phyloP scores from a whole-genome alignment of 2,797 vertebrate species.

The Poeciliopsis gracilis region DNA sequence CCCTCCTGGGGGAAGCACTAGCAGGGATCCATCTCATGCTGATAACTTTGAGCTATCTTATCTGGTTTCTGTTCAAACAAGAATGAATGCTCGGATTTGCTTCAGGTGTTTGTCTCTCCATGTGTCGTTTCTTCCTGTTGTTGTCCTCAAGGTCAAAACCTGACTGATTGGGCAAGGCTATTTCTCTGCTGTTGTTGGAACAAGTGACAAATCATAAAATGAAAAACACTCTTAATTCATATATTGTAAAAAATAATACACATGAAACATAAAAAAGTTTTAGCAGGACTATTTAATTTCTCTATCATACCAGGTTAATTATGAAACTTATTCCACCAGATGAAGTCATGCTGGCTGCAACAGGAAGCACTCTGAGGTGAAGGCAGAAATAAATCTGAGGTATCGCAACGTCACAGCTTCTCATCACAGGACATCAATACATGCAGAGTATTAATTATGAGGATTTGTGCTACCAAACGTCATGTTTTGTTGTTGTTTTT shows the following conservation, averaged over 20 bases:
- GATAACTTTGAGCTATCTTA: slow-evolving; percentile 82
- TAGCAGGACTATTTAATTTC: not conserved
- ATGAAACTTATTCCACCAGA: not conserved
- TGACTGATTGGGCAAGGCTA: slow-evolving; percentile 54
- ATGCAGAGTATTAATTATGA: too few species aligned
- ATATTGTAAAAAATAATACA: slow-evolving; percentile 13
- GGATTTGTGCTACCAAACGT: too few species aligned
- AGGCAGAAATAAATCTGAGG: too few species aligned
- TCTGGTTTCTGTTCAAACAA: slow-evolving; percentile 80
- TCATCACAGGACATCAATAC: too few species aligned
- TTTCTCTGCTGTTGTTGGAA: slow-evolving; percentile 24
- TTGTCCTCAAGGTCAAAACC: slow-evolving; percentile 77
- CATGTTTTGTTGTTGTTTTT: not conserved
- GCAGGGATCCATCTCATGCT: slow-evolving; percentile 77
- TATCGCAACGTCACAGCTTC: too few species aligned
- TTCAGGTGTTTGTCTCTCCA: slow-evolving; percentile 75
- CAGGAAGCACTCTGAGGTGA: too few species aligned
- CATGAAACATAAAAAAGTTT: not conserved
- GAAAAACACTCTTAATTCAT: slow-evolving; percentile 16
- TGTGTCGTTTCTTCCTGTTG: slow-evolving; percentile 70
- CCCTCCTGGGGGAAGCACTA: slow-evolving; percentile 59
- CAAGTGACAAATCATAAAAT: slow-evolving; percentile 8
- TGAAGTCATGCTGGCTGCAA: not conserved
- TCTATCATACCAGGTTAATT: not conserved
- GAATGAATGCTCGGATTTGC: slow-evolving; percentile 74